Percentiles rank a stretch among this genome's conserved stretches.
Conservation (phyloP, 2,888 invertebrate species). For the Yponomeuta malinellus region DNA sequence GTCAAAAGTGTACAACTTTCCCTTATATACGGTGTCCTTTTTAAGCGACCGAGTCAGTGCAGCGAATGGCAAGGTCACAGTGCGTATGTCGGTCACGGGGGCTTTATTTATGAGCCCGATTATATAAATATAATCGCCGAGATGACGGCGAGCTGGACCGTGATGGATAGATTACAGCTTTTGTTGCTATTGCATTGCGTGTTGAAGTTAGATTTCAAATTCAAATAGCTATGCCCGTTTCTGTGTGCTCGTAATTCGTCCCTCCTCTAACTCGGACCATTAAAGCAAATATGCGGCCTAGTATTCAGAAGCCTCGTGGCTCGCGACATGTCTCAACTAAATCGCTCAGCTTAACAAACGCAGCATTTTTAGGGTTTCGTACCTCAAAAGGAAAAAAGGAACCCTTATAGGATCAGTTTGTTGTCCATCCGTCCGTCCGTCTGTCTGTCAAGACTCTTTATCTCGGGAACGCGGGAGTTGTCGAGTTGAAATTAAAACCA, state of each 20-base stretch:
- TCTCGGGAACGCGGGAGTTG: too few relatives aligned
- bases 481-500: too few relatives aligned
- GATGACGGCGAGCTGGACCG: neutral
- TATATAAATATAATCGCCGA: neutral
- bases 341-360: neutral
- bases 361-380: neutral
- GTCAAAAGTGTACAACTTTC: neutral
- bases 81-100: neutral
- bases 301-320: neutral
- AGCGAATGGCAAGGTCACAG: constrained; percentile 6
- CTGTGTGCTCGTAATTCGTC: neutral
- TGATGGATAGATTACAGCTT: neutral
- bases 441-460: too few relatives aligned
- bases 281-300: neutral
- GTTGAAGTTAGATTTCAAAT: neutral
- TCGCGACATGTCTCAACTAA: neutral
- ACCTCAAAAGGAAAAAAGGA: too few relatives aligned
- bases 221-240: neutral
- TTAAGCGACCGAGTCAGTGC: neutral
- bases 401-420: too few relatives aligned
- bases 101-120: neutral
- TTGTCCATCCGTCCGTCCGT: too few relatives aligned
- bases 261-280: neutral
- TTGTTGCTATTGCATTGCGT: neutral
- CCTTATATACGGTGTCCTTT: constrained; percentile 8